Evolutionary conservation across 92 coral and sea anemone genomes (phyloP).

Genomic region (Parazoanthus darwini): DNA sequence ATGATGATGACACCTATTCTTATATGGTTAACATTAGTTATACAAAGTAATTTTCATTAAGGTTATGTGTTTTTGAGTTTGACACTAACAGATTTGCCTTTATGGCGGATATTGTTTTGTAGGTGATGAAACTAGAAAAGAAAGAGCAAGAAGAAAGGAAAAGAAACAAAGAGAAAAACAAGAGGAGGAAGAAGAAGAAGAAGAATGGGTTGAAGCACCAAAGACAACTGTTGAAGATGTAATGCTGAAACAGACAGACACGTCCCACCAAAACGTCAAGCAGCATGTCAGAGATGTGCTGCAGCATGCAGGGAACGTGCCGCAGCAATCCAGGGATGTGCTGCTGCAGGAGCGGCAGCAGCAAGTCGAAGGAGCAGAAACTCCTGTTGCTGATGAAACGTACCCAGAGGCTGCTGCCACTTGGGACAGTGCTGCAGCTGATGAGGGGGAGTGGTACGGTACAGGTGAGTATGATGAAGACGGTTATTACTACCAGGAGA

Average conservation of each 20-base stretch:
- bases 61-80: not conserved
- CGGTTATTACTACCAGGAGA: slow-evolving; percentile 23
- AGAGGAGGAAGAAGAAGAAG: slow-evolving; percentile 52
- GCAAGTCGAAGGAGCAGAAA: not conserved
- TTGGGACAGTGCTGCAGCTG: slow-evolving; percentile 10
- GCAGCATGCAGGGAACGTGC: slow-evolving; percentile 11
- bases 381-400: not conserved
- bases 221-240: slow-evolving; percentile 1
- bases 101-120: not conserved
- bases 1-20: too few species aligned
- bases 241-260: not conserved
- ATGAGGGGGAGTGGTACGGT: slow-evolving; percentile 27
- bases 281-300: not conserved
- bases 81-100: not conserved
- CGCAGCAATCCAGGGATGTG: not conserved
- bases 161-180: slow-evolving; percentile 49
- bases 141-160: slow-evolving; percentile 62
- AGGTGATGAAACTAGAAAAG: slow-evolving; percentile 52
- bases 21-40: too few species aligned
- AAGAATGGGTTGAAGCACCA: slow-evolving; percentile 43
- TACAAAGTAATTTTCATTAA: too few species aligned
- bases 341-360: not conserved
- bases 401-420: slow-evolving; percentile 2
- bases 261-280: not conserved
- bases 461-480: slow-evolving; percentile 23